These are phyloP conservation scores for Echinops telfairi DNA, from an alignment of 2,113 vertebrate species.

Conservation along the genomic window DNA sequence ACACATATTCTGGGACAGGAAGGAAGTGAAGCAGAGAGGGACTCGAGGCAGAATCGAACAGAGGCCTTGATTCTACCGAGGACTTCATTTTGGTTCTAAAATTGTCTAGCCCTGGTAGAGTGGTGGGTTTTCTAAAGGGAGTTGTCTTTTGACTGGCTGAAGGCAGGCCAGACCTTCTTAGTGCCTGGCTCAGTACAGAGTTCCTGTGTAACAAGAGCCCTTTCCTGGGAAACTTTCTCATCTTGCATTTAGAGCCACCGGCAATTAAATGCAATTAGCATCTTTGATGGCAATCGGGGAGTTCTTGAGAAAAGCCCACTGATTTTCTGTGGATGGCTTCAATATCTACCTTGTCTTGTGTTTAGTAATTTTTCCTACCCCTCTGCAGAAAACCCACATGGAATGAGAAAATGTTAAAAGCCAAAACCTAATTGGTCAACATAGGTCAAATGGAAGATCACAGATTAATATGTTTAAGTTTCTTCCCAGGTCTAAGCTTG, in stretches of 20 bases:
- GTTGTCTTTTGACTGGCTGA: not conserved
- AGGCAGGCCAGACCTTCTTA: not conserved
- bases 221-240: not conserved
- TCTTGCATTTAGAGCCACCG: not conserved
- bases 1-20: not conserved
- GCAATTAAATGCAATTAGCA: conserved; percentile 34
- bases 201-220: not conserved
- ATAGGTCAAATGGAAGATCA: not conserved
- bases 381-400: conserved; percentile 18
- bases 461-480: not conserved
- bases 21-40: not conserved
- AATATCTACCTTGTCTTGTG: conserved; percentile 13
- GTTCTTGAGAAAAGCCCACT: not conserved
- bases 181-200: not conserved
- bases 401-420: not conserved
- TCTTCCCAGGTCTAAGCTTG: not conserved
- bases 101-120: not conserved
- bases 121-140: conserved; percentile 21
- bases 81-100: not conserved
- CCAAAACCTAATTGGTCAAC: conserved; percentile 30
- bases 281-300: not conserved
- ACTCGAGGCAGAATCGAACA: not conserved
- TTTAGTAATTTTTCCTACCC: not conserved
- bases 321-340: not conserved
- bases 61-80: not conserved